Conservation (phyloP, 2,888 invertebrate genomes). For the Anthophora plumipes region DNA sequence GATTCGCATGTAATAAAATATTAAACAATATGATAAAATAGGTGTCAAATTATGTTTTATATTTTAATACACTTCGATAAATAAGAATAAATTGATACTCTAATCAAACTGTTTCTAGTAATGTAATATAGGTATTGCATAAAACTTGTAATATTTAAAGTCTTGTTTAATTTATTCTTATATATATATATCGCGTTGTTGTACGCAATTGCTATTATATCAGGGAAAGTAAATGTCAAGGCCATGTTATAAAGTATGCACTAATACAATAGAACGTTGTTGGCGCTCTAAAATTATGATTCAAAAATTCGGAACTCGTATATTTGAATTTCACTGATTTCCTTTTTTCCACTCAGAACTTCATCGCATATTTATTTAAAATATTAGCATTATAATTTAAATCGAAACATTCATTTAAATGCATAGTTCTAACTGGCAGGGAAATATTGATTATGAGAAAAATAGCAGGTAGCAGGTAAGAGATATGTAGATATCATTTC, state of each 20-base stretch:
- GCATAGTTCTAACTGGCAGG: conserved; percentile 24
- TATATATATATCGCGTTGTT: background rate
- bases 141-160: background rate
- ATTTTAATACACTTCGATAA: background rate
- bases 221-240: conserved; percentile 38
- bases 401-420: conserved; percentile 34
- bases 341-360: background rate
- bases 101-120: background rate
- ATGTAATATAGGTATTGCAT: background rate
- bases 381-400: conserved; percentile 2
- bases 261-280: background rate
- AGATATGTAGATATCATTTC: conserved; percentile 50
- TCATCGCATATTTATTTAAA: background rate
- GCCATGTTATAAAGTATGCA: background rate
- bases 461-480: conserved; percentile 51
- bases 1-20: background rate
- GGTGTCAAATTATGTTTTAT: background rate
- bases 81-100: background rate
- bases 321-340: background rate
- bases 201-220: background rate
- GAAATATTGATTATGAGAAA: conserved; percentile 69
- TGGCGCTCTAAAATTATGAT: conserved; percentile 14
- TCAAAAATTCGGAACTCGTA: background rate
- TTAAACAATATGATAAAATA: background rate
- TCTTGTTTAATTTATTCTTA: background rate